phyloP scores from a whole-genome alignment of 2,888 invertebrate genomes.

The Atrina japonica region DNA sequence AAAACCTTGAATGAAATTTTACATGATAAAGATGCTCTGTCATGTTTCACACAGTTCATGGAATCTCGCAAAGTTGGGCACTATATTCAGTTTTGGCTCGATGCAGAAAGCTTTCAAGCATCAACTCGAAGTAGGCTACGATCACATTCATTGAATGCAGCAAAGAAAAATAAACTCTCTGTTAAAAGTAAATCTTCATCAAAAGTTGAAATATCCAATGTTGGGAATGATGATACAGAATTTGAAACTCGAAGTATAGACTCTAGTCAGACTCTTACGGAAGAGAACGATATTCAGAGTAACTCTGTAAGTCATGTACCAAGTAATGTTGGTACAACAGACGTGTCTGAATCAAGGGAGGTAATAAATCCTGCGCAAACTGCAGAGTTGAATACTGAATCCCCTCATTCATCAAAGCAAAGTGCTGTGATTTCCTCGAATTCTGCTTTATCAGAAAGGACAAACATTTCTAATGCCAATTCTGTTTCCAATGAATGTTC shows the following conservation, averaged over 20 bases:
- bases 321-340: too few relatives aligned
- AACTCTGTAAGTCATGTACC: too few relatives aligned
- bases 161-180: slow-evolving; percentile 47
- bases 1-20: slow-evolving; percentile 89
- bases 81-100: slow-evolving; percentile 82
- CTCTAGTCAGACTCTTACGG: slow-evolving; percentile 16
- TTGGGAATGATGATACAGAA: not conserved
- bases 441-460: too few relatives aligned
- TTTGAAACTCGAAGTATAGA: slow-evolving; percentile 10
- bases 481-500: too few relatives aligned
- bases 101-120: slow-evolving; percentile 81
- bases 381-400: too few relatives aligned
- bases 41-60: slow-evolving; percentile 93
- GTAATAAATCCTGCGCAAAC: too few relatives aligned
- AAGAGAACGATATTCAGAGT: not conserved
- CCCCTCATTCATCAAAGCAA: too few relatives aligned
- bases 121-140: slow-evolving; percentile 71
- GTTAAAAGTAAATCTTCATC: not conserved
- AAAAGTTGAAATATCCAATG: not conserved
- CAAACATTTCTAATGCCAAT: too few relatives aligned
- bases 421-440: too few relatives aligned
- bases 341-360: too few relatives aligned
- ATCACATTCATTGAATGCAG: slow-evolving; percentile 66
- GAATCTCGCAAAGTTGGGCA: slow-evolving; percentile 85
- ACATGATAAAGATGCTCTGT: slow-evolving; percentile 89